Conservation (phyloP, 2,113 vertebrate genomes). For the Scytalopus superciliaris region DNA sequence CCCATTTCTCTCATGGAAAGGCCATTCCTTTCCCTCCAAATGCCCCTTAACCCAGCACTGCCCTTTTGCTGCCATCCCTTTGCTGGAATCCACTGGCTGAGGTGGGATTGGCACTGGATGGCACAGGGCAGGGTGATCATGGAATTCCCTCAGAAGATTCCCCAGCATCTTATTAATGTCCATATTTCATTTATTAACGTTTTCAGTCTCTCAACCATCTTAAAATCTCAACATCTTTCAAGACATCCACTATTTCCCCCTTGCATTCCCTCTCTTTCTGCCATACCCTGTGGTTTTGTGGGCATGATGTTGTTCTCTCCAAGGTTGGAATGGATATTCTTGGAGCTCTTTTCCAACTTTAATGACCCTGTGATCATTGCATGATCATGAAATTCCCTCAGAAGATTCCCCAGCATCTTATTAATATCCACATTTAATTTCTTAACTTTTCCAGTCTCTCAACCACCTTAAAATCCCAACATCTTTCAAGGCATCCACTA, state of each 20-base stretch:
- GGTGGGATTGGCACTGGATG: neutral
- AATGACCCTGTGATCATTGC: neutral
- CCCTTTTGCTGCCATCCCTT: neutral
- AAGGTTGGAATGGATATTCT: too few species aligned
- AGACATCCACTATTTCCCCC: neutral
- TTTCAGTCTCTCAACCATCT: neutral
- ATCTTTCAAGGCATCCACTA: neutral
- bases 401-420: neutral
- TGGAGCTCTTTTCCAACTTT: too few species aligned
- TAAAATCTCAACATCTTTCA: neutral
- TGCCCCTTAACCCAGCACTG: neutral
- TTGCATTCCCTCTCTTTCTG: neutral
- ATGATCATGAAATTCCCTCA: neutral
- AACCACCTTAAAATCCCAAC: neutral
- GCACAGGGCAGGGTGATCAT: accelerated
- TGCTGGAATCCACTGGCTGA: neutral
- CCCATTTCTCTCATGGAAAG: neutral
- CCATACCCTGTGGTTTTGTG: neutral
- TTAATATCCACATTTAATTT: neutral
- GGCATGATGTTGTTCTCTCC: neutral
- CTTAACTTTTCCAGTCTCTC: neutral
- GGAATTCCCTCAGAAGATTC: neutral
- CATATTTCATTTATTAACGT: neutral
- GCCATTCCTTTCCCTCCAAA: neutral
- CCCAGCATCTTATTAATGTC: neutral